phyloP scores from a whole-genome alignment of 2,888 invertebrate genomes.

The Pachliopta kotzebuea region DNA sequence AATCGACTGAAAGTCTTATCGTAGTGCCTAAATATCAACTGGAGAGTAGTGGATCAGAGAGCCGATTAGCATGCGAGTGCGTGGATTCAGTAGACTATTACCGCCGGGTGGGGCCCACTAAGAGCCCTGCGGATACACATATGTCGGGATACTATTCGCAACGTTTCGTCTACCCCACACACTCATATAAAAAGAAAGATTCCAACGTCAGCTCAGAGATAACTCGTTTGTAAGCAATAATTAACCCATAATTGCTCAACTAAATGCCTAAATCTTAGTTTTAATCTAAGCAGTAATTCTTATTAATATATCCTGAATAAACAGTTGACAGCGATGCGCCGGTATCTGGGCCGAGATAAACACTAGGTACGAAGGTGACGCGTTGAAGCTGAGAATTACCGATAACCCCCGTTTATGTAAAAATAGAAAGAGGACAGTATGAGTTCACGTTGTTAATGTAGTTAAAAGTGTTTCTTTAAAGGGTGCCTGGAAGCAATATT shows the following conservation, averaged over 20 bases:
- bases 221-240: conserved; percentile 80
- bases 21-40: conserved; percentile 83
- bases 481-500: no score
- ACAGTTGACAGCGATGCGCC: conserved; percentile 8
- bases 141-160: conserved; percentile 65
- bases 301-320: conserved; percentile 2
- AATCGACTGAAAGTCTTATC: conserved; percentile 90
- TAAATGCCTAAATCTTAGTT: conserved; percentile 14
- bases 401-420: conserved; percentile 21
- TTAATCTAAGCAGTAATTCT: conserved; percentile 17
- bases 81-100: conserved; percentile 74
- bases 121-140: conserved; percentile 60
- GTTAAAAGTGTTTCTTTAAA: neutral
- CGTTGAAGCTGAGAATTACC: neutral
- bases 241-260: conserved; percentile 23
- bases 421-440: conserved; percentile 4
- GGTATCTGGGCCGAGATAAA: conserved; percentile 20
- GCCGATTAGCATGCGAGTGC: conserved; percentile 87
- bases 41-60: conserved; percentile 82
- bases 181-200: conserved; percentile 75
- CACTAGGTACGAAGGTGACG: conserved; percentile 18
- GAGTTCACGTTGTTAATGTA: neutral
- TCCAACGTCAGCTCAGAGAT: conserved; percentile 84
- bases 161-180: conserved; percentile 73
- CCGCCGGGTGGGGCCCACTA: conserved; percentile 53